phyloP scores from a whole-genome alignment of 2,797 vertebrate genomes.

The Menidia menidia region DNA sequence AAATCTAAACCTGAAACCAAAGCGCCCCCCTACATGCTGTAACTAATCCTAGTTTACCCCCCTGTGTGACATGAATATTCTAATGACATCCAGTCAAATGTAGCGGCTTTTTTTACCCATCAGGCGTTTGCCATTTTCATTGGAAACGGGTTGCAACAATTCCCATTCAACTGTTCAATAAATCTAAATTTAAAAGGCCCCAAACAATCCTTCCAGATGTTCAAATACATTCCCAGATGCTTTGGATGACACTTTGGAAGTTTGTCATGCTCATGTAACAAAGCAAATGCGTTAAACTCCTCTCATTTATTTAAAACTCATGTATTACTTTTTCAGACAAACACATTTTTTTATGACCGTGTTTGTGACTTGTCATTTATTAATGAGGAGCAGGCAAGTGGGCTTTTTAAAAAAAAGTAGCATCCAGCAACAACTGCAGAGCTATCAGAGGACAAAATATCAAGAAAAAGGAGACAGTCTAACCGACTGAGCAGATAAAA shows the following conservation, averaged over 20 bases:
- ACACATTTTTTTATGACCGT: slow-evolving; percentile 19
- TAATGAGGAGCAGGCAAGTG: slow-evolving; percentile 34
- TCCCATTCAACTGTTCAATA: neutral
- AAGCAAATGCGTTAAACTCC: neutral
- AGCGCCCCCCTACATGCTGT: too few species aligned
- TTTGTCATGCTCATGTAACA: slow-evolving; percentile 9
- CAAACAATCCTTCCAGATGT: neutral
- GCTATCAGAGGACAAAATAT: slow-evolving; percentile 37
- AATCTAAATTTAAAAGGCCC: neutral
- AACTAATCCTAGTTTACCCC: neutral
- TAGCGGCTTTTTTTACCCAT: neutral
- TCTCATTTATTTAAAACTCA: neutral
- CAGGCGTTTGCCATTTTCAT: neutral
- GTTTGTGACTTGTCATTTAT: slow-evolving; percentile 42
- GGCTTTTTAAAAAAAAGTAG: slow-evolving; percentile 52
- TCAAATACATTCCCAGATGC: neutral
- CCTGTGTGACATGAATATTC: neutral
- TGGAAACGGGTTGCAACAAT: neutral
- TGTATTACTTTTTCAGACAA: slow-evolving; percentile 5
- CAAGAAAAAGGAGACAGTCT: slow-evolving; percentile 40
- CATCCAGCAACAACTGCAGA: slow-evolving; percentile 13
- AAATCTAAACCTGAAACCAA: neutral
- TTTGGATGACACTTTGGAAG: neutral
- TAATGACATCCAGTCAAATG: neutral
- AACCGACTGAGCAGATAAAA: slow-evolving; percentile 55